Percentiles rank a stretch among this genome's conserved stretches.
phyloP scores from a whole-genome alignment of 2,113 vertebrate genomes.

The Neotragus moschatus region DNA sequence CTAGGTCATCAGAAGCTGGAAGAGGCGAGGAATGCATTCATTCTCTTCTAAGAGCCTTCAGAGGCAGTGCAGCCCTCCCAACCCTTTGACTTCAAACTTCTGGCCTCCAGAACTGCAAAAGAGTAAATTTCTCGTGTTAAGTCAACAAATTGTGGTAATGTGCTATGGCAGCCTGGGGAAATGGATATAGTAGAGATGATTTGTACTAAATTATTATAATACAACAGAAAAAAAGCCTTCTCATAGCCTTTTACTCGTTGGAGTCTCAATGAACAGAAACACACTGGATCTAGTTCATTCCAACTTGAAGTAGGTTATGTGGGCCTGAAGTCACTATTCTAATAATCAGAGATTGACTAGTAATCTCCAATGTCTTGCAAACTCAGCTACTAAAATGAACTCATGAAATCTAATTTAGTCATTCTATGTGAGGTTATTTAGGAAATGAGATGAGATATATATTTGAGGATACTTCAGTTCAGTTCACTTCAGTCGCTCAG shows the following conservation, averaged over 20 bases:
- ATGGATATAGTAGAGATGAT: neutral
- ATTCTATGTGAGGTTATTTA: neutral
- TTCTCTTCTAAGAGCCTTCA: neutral
- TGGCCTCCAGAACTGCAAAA: neutral
- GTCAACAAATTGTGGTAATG: neutral
- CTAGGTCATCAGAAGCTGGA: neutral
- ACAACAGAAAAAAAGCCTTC: neutral
- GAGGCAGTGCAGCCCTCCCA: accelerated
- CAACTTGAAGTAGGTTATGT: neutral
- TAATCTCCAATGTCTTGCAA: neutral
- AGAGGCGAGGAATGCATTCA: neutral
- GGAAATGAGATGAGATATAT: neutral
- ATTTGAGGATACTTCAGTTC: neutral
- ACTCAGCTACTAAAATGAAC: neutral
- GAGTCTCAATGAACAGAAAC: neutral
- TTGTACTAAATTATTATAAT: neutral
- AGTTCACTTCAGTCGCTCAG: no score
- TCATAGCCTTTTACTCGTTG: neutral
- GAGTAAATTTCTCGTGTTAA: neutral
- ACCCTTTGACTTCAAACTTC: neutral
- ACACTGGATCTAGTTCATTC: neutral
- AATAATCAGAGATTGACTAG: neutral
- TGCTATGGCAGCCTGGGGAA: neutral
- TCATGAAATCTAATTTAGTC: neutral
- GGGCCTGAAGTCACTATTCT: neutral